phyloP scores from a whole-genome alignment of 2,888 invertebrate genomes.

The Nineta flava region DNA sequence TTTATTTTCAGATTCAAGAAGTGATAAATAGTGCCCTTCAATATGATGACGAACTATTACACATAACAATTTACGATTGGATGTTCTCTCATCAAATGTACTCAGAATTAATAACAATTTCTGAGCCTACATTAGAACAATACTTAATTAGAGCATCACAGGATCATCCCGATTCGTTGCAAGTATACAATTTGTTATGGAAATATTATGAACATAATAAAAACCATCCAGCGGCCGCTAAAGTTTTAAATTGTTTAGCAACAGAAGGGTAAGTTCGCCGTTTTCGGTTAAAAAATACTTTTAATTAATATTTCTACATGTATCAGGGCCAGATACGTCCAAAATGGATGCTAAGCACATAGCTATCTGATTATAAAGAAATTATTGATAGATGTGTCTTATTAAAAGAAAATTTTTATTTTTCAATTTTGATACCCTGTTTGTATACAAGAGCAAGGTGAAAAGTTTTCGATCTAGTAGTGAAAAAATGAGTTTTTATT shows the following conservation, averaged over 20 bases:
- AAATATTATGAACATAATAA: slow-evolving; percentile 87
- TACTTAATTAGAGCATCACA: slow-evolving; percentile 48
- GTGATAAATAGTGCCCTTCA: slow-evolving; percentile 51
- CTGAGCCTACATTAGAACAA: slow-evolving; percentile 56
- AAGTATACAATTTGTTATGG: slow-evolving; percentile 75
- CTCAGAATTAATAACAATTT: slow-evolving; percentile 48
- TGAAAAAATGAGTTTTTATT: too few species aligned
- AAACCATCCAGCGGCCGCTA: slow-evolving; percentile 84
- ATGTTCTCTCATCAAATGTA: slow-evolving; percentile 62
- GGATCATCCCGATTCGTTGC: slow-evolving; percentile 38
- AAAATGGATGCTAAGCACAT: too few species aligned
- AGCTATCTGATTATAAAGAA: too few species aligned
- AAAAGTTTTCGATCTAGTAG: too few species aligned
- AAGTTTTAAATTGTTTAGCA: slow-evolving; percentile 76
- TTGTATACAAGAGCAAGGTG: too few species aligned
- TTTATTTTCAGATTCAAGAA: slow-evolving; percentile 32
- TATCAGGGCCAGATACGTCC: too few species aligned
- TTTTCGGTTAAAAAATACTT: too few species aligned
- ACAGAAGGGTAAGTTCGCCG: slow-evolving; percentile 30
- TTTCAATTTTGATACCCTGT: too few species aligned
- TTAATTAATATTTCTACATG: too few species aligned
- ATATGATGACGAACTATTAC: slow-evolving; percentile 72
- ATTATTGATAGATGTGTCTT: too few species aligned
- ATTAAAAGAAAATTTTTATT: too few species aligned
- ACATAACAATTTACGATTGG: slow-evolving; percentile 88